Conservation (phyloP, 2,113 vertebrate genomes). For the Lepus americanus region DNA sequence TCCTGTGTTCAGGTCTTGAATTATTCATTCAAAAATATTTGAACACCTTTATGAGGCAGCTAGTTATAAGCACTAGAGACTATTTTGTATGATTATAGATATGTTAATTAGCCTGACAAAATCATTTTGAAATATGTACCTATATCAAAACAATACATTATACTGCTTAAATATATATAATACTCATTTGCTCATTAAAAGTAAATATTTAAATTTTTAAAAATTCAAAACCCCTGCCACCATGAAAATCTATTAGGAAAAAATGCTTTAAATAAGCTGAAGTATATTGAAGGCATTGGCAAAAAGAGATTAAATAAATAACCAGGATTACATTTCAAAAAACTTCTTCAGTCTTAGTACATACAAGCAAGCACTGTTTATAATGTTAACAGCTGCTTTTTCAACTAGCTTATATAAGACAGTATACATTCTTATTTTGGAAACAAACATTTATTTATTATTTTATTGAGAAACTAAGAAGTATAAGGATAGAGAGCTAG, state of each 20-base stretch:
- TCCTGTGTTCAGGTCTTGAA: neutral
- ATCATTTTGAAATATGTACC: neutral
- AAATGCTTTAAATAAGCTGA: neutral
- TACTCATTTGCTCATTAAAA: neutral
- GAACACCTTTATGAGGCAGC: neutral
- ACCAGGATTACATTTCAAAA: neutral
- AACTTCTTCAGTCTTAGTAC: neutral
- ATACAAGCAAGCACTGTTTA: neutral
- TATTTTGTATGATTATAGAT: neutral
- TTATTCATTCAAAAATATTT: slow-evolving; percentile 5
- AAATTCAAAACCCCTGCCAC: neutral
- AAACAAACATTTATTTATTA: slow-evolving; percentile 25
- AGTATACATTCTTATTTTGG: slow-evolving; percentile 6
- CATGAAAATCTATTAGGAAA: neutral
- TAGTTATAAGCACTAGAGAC: neutral
- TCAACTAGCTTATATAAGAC: neutral
- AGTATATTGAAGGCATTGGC: neutral
- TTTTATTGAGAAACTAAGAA: too few species aligned
- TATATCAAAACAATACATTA: neutral
- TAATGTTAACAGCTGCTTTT: neutral
- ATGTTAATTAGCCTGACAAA: neutral
- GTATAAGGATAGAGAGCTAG: too few species aligned
- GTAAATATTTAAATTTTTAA: neutral
- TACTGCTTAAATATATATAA: neutral
- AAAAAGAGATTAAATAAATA: slow-evolving; percentile 23